Evolutionary conservation across 1,140 invertebrate genomes (phyloP).

Genomic region (Philotrypesis tridentata): DNA sequence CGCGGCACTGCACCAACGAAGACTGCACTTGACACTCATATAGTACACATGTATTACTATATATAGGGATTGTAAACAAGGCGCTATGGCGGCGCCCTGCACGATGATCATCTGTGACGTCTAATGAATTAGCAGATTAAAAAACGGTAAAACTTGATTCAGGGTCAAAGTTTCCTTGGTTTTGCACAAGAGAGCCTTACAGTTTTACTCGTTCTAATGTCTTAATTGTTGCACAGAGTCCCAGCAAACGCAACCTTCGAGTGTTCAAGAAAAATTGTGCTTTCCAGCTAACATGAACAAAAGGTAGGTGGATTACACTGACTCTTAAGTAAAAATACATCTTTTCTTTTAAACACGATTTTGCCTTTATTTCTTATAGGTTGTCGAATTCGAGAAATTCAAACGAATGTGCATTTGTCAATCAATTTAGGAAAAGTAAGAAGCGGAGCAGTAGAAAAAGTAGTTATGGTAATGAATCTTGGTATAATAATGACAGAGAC

Average conservation of each 20-base stretch:
- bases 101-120: constrained; percentile 46
- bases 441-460: constrained; percentile 43
- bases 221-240: constrained; percentile 12
- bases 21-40: no score
- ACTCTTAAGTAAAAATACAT: constrained; percentile 13
- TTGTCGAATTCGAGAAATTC: constrained; percentile 25
- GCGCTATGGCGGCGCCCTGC: constrained; percentile 43
- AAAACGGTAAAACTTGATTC: constrained; percentile 23
- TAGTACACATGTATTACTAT: neutral
- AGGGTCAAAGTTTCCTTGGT: constrained; percentile 21
- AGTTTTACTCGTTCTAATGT: constrained; percentile 35
- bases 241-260: neutral
- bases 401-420: constrained; percentile 28
- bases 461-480: constrained; percentile 36
- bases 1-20: no score
- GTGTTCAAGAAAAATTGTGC: constrained; percentile 22
- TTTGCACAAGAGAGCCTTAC: no score
- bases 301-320: constrained; percentile 6
- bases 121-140: constrained; percentile 33
- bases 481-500: constrained; percentile 38
- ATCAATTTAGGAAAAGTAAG: constrained; percentile 43
- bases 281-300: constrained; percentile 45
- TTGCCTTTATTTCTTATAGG: constrained; percentile 11
- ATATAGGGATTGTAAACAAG: constrained; percentile 34
- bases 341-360: neutral